These are phyloP conservation scores for Amphipyra tragopoginis DNA, from an alignment of 2,888 invertebrate genomes.

Conservation along the genomic window DNA sequence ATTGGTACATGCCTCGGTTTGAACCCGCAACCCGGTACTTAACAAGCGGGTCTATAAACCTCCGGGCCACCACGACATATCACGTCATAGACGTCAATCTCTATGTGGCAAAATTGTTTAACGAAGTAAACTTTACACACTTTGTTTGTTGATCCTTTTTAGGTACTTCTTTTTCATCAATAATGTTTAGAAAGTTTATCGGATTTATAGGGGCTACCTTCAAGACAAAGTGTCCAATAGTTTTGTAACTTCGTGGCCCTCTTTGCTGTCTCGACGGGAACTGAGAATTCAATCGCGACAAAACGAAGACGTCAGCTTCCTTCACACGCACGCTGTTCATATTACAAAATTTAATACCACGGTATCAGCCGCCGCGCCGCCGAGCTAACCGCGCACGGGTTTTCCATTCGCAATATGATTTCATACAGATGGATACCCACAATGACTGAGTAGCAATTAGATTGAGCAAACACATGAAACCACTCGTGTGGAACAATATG, in stretches of 20 bases:
- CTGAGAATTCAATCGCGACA: background rate
- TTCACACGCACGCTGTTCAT: slow-evolving; percentile 18
- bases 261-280: slow-evolving; percentile 2
- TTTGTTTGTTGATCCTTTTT: slow-evolving; percentile 33
- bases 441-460: slow-evolving; percentile 87
- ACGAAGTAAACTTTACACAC: slow-evolving; percentile 15
- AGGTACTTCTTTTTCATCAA: slow-evolving; percentile 34
- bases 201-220: slow-evolving; percentile 49
- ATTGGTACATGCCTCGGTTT: too few relatives aligned
- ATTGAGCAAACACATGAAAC: slow-evolving; percentile 85
- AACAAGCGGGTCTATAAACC: too few relatives aligned
- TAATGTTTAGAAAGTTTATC: slow-evolving; percentile 41
- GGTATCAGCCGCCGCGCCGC: slow-evolving; percentile 57
- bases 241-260: slow-evolving; percentile 22
- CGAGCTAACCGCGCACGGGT: slow-evolving; percentile 61
- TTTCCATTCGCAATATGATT: slow-evolving; percentile 78
- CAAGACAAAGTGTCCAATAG: slow-evolving; percentile 48
- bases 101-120: slow-evolving; percentile 10
- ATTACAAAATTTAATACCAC: slow-evolving; percentile 60
- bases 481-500: slow-evolving; percentile 86
- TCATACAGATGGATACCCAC: slow-evolving; percentile 80
- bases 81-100: slow-evolving; percentile 1
- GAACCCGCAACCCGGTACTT: too few relatives aligned
- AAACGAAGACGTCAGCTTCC: slow-evolving; percentile 13
- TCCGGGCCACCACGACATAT: too few relatives aligned